These are phyloP conservation scores for Sebastes iracundus DNA, from an alignment of 2,797 vertebrate species.

Conservation along the genomic window DNA sequence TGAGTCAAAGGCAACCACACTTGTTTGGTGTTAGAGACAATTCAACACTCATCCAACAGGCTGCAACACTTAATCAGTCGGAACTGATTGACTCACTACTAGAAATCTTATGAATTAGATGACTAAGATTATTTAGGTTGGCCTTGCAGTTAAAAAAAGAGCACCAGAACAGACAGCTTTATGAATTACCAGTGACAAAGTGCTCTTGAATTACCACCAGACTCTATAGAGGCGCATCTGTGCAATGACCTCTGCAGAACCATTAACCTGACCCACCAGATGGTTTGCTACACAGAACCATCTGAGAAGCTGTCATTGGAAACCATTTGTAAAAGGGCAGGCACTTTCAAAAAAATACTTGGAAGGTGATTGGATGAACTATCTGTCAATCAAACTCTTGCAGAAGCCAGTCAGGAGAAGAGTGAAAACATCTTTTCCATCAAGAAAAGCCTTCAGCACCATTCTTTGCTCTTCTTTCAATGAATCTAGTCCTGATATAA, in stretches of 20 bases:
- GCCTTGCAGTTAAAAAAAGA: not conserved
- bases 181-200: not conserved
- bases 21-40: slow-evolving; percentile 15
- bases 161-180: not conserved
- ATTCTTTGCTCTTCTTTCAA: no score
- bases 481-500: no score
- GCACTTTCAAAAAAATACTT: no score
- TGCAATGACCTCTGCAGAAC: not conserved
- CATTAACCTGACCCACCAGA: no score
- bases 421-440: no score
- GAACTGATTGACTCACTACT: slow-evolving; percentile 1
- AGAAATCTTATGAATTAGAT: not conserved
- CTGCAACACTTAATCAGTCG: not conserved
- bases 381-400: no score
- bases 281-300: no score
- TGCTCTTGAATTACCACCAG: not conserved
- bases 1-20: slow-evolving; percentile 10
- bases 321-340: no score
- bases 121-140: not conserved
- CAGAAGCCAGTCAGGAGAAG: not conserved
- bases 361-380: no score
- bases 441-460: no score
- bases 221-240: not conserved
- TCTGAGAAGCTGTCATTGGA: no score
- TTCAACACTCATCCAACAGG: not conserved